Evolutionary conservation across 1,140 invertebrate species (phyloP), one percentile per base, ranked within the genome.

Genomic region (Wasmannia auropunctata): DNA sequence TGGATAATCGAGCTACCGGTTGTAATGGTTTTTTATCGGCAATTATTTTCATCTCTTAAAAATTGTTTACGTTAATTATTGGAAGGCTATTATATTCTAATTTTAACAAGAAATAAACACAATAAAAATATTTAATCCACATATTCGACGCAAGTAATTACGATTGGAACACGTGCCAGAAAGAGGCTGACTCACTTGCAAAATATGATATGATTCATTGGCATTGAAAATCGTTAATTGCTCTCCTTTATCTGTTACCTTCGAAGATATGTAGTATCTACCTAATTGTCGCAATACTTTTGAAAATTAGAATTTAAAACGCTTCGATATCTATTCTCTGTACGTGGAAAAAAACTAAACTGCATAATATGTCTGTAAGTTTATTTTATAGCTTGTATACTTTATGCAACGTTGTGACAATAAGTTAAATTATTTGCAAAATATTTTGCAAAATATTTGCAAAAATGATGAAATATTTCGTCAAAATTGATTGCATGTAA

Each of bases 171-270:
- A 69, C 43, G 5, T 37, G 11, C 60, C 58, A 28, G 16, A 10
- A 77, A 69, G 58, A 84, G 62, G 49, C 63, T 62, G 54, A 43
- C 14, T 87, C 46, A 60, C n/a, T n/a, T 54, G 56, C 87, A 76
- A 14, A 87, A 74, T 60, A 89, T 72, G 56, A 46, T 69, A 22
- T 14, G 40, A 56, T 28, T 28, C 16, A 51, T 31, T 87, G 75
- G 54, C 83, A 87, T 84, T 88, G 70, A 62, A 67, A 28, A 62
- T 40, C 25, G 51, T 86, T 19, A 51, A 84, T 65, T 70, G n/a
- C 28, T 88, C 51, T 19, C 49, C 46, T 22, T 46, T 11, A 31
- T 19, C 28, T 83, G 14, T 72, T 56, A 58, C 25, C 10, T 28
- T 63, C 6, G 10, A 40, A 19, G 16, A 70, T 51, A 56, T 28